phyloP scores from a whole-genome alignment of 2,797 vertebrate species.

The Mionectes olivaceus region DNA sequence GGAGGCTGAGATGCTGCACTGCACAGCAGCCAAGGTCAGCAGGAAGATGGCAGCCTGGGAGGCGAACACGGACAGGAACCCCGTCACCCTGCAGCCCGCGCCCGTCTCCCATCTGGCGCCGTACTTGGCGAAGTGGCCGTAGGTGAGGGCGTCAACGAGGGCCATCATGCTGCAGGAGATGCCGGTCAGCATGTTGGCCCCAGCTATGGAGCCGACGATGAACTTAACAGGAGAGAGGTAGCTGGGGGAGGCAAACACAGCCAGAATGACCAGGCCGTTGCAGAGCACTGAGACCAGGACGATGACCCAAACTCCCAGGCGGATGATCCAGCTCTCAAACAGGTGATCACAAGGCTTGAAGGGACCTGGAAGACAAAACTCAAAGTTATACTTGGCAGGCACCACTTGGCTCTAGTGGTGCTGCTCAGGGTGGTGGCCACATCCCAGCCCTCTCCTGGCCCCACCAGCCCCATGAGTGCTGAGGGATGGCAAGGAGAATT shows the following conservation, averaged over 20 bases:
- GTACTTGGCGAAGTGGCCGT: slow-evolving; percentile 86
- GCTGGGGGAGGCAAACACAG: slow-evolving; percentile 84
- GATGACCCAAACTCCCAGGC: slow-evolving; percentile 91
- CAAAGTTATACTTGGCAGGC: neutral
- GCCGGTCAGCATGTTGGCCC: slow-evolving; percentile 89
- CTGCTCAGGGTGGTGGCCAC: neutral
- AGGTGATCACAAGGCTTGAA: slow-evolving; percentile 94
- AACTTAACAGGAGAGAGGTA: slow-evolving; percentile 91
- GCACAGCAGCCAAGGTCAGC: slow-evolving; percentile 88
- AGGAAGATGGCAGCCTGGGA: slow-evolving; percentile 90
- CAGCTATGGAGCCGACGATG: slow-evolving; percentile 89
- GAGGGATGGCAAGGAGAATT: neutral
- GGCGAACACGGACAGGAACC: slow-evolving; percentile 91
- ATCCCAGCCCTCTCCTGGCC: neutral
- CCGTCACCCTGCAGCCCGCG: slow-evolving; percentile 86
- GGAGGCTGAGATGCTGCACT: slow-evolving; percentile 89
- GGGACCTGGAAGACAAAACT: slow-evolving; percentile 82
- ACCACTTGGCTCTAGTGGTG: neutral
- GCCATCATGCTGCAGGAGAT: slow-evolving; percentile 89
- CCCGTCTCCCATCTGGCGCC: slow-evolving; percentile 92
- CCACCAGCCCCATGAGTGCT: neutral
- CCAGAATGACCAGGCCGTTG: slow-evolving; percentile 88
- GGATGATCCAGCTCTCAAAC: slow-evolving; percentile 93
- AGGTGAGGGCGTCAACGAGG: slow-evolving; percentile 87
- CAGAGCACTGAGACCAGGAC: slow-evolving; percentile 87